These are phyloP conservation scores for Spea multiplicata DNA, from an alignment of 2,113 vertebrate species.

Conservation along the genomic window DNA sequence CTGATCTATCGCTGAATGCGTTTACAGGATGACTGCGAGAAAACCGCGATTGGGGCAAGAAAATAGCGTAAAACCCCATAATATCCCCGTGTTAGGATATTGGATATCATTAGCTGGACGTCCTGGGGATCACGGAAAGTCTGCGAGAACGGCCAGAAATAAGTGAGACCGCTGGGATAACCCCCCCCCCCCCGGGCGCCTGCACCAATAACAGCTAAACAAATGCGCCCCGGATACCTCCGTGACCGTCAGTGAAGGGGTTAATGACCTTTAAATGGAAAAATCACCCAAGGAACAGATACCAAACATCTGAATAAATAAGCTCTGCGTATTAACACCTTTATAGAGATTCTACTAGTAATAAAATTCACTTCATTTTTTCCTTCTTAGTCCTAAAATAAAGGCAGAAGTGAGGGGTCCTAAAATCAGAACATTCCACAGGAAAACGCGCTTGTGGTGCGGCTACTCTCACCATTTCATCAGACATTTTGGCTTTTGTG, in stretches of 20 bases:
- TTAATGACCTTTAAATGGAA: constrained; percentile 76
- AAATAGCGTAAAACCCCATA: too few species aligned
- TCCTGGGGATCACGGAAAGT: too few species aligned
- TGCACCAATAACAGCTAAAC: neutral
- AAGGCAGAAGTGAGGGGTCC: constrained; percentile 57
- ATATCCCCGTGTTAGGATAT: too few species aligned
- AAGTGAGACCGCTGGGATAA: too few species aligned
- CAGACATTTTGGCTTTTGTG: constrained; percentile 60
- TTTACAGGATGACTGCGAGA: too few species aligned
- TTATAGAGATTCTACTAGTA: constrained; percentile 67
- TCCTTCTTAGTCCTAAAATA: constrained; percentile 60
- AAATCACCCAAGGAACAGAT: constrained; percentile 54
- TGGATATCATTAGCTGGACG: too few species aligned
- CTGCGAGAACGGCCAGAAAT: too few species aligned
- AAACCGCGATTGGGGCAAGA: too few species aligned
- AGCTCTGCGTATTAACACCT: constrained; percentile 77
- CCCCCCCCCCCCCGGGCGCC: too few species aligned
- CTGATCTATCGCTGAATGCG: too few species aligned
- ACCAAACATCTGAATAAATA: constrained; percentile 65
- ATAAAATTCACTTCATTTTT: constrained; percentile 74
- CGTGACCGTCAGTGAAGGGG: constrained; percentile 13
- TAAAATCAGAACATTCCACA: constrained; percentile 26
- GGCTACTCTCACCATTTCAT: constrained; percentile 48
- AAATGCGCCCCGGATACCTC: neutral
- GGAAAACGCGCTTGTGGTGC: constrained; percentile 32